These are phyloP conservation scores for Sclerurus mexicanus DNA, from an alignment of 2,113 vertebrate genomes.

Conservation along the genomic window DNA sequence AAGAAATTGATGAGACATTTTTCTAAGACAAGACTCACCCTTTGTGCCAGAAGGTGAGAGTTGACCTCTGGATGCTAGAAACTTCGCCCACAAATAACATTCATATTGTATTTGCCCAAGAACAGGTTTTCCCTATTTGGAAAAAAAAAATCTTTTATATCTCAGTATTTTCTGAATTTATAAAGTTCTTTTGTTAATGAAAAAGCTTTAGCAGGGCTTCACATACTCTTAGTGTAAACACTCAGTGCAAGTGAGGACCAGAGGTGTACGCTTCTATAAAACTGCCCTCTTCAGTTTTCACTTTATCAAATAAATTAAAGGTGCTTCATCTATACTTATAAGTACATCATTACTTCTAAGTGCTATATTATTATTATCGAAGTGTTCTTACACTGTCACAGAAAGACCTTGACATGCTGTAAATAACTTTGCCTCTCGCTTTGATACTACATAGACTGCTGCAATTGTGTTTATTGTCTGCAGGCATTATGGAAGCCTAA, in stretches of 20 bases:
- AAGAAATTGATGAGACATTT: background rate
- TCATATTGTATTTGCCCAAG: conserved; percentile 34
- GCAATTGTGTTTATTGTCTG: conserved; percentile 64
- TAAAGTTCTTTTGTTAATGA: conserved; percentile 63
- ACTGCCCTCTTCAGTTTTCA: conserved; percentile 75
- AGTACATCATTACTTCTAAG: conserved; percentile 66
- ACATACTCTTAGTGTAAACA: conserved; percentile 55
- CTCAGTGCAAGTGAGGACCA: conserved; percentile 63
- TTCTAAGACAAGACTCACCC: background rate
- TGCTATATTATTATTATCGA: conserved; percentile 66
- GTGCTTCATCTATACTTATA: conserved; percentile 51
- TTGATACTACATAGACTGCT: conserved; percentile 40
- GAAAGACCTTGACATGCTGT: conserved; percentile 74
- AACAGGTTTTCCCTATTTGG: conserved; percentile 45
- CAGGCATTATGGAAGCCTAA: conserved; percentile 45
- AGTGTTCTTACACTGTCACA: conserved; percentile 43
- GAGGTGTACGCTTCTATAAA: conserved; percentile 60
- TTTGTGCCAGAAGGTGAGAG: background rate
- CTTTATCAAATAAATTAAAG: conserved; percentile 73
- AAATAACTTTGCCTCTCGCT: conserved; percentile 51
- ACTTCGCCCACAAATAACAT: conserved; percentile 31
- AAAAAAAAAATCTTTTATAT: conserved; percentile 36
- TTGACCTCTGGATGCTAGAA: conserved; percentile 44
- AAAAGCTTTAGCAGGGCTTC: conserved; percentile 24
- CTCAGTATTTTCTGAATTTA: conserved; percentile 32